Percentiles rank a stretch among this genome's conserved stretches.
Evolutionary conservation across 1,140 invertebrate species (phyloP).

Genomic region (Bombus sylvicola): DNA sequence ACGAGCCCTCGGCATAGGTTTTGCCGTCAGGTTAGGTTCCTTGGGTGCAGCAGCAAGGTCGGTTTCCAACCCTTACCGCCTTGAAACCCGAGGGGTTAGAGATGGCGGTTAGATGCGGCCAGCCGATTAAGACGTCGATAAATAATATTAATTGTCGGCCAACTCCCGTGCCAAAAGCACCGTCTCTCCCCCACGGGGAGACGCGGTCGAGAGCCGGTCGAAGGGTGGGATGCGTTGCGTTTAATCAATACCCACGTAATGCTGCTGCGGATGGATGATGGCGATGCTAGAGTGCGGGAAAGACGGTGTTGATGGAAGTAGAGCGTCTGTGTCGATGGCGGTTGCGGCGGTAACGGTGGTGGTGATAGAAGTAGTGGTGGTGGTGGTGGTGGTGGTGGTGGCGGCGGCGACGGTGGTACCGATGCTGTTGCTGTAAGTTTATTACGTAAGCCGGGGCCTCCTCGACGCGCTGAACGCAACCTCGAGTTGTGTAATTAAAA

Average conservation of each 20-base stretch:
- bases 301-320: conserved; percentile 45
- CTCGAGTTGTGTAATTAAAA: conserved; percentile 71
- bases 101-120: conserved; percentile 76
- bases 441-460: conserved; percentile 65
- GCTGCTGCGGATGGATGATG: conserved; percentile 68
- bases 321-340: conserved; percentile 40
- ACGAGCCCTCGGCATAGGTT: not conserved
- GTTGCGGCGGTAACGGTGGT: not conserved
- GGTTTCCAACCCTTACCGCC: conserved; percentile 43
- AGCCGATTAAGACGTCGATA: conserved; percentile 82
- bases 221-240: conserved; percentile 72
- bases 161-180: conserved; percentile 63
- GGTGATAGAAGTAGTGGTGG: not conserved
- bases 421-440: conserved; percentile 70
- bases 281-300: conserved; percentile 48
- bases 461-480: conserved; percentile 64
- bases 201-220: conserved; percentile 5
- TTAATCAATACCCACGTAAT: conserved; percentile 81
- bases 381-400: not conserved
- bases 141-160: conserved; percentile 82
- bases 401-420: conserved; percentile 43
- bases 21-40: conserved; percentile 17
- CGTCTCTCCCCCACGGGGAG: conserved; percentile 22
- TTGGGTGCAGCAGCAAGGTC: conserved; percentile 32
- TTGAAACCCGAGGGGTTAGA: conserved; percentile 48